These are phyloP conservation scores for Forficula auricularia DNA, from an alignment of 1,140 invertebrate genomes.

Conservation along the genomic window DNA sequence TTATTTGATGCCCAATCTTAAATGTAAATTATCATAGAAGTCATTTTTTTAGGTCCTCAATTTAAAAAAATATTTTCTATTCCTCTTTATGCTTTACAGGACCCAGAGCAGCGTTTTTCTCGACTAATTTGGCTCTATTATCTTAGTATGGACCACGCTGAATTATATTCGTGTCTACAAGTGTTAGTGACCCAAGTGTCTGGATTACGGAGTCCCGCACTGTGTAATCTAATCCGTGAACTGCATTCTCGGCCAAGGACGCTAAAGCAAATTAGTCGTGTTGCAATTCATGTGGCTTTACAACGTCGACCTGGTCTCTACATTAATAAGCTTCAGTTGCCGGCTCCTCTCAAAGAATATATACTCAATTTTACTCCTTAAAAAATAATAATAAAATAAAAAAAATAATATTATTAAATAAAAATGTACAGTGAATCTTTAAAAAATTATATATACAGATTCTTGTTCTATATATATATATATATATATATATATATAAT, in stretches of 20 bases:
- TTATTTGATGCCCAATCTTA: no score
- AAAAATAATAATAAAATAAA: background rate
- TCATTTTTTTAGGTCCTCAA: no score
- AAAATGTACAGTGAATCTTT: no score
- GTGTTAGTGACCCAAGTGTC: constrained; percentile 43
- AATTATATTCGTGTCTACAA: constrained; percentile 40
- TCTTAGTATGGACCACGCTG: constrained; percentile 44
- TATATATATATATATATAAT: no score
- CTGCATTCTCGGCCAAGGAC: constrained; percentile 41
- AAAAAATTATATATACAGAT: no score
- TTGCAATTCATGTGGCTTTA: constrained; percentile 43
- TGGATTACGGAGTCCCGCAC: constrained; percentile 37
- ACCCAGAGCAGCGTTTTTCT: constrained; percentile 40
- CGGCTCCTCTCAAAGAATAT: constrained; percentile 46
- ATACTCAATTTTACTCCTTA: constrained; percentile 43
- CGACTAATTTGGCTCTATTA: constrained; percentile 48
- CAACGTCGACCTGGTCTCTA: constrained; percentile 39
- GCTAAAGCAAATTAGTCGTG: constrained; percentile 44
- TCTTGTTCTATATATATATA: no score
- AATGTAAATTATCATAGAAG: no score
- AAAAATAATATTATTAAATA: no score
- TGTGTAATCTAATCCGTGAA: constrained; percentile 38
- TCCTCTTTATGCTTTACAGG: no score
- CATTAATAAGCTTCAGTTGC: constrained; percentile 46
- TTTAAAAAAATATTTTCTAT: no score